Conservation (phyloP, 1,140 invertebrate species). For the Drosophila malerkotliana region DNA sequence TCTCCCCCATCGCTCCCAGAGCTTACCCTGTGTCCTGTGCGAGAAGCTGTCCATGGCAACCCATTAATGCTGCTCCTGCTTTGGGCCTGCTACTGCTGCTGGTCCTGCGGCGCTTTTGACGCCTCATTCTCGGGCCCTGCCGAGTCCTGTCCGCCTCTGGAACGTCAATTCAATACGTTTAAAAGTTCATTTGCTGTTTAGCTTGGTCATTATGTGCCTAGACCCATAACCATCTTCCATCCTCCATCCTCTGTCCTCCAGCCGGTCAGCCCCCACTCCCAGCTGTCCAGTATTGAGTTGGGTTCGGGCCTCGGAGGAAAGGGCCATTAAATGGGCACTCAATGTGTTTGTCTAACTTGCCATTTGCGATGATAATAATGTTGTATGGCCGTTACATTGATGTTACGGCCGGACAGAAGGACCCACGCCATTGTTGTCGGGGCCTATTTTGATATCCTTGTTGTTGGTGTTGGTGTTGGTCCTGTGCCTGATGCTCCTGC, state of each 20-base stretch:
- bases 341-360: slow-evolving; percentile 82
- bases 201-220: slow-evolving; percentile 77
- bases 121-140: slow-evolving; percentile 26
- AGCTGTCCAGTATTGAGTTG: slow-evolving; percentile 22
- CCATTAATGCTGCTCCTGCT: slow-evolving; percentile 24
- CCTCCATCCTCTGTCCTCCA: neutral
- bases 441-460: slow-evolving; percentile 26
- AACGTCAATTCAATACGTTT: slow-evolving; percentile 78
- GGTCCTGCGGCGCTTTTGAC: slow-evolving; percentile 46
- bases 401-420: slow-evolving; percentile 52
- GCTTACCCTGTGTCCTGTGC: slow-evolving; percentile 19
- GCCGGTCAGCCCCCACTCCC: neutral
- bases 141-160: slow-evolving; percentile 8
- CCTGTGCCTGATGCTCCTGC: slow-evolving; percentile 18
- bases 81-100: neutral
- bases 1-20: neutral
- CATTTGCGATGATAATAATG: slow-evolving; percentile 82
- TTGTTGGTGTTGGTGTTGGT: neutral
- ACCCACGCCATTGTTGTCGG: slow-evolving; percentile 39
- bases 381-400: slow-evolving; percentile 80
- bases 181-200: slow-evolving; percentile 82
- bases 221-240: slow-evolving; percentile 55
- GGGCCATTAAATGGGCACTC: slow-evolving; percentile 78
- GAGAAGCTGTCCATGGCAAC: slow-evolving; percentile 19
- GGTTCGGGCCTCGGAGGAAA: slow-evolving; percentile 2